phyloP scores from a whole-genome alignment of 2,113 vertebrate genomes.

The Platysteira castanea region DNA sequence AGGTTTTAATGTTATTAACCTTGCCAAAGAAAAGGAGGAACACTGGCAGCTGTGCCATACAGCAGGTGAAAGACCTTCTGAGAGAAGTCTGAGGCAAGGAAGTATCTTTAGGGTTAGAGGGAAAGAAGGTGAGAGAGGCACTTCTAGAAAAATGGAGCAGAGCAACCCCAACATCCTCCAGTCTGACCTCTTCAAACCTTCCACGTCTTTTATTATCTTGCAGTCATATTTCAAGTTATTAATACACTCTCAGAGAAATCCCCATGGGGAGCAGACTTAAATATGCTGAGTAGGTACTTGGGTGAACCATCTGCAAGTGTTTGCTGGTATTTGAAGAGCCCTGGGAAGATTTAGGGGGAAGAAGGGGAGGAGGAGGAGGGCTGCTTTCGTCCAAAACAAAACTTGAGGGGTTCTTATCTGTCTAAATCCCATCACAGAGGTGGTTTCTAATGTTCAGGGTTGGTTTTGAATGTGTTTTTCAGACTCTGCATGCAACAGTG shows the following conservation, averaged over 20 bases:
- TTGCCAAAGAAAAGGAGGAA: not conserved
- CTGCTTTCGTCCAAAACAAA: not conserved
- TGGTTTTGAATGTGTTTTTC: conserved; percentile 33
- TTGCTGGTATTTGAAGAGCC: not conserved
- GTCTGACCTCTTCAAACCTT: not conserved
- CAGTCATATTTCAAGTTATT: not conserved
- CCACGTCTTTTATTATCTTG: not conserved
- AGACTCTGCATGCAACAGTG: conserved; percentile 96
- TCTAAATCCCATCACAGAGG: not conserved
- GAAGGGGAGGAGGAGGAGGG: not conserved
- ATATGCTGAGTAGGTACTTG: not conserved
- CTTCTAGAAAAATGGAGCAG: not conserved
- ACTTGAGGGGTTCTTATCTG: not conserved
- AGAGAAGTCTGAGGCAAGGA: not conserved
- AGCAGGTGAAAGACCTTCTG: not conserved
- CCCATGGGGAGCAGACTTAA: not conserved
- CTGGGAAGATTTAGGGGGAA: not conserved
- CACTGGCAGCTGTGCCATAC: not conserved
- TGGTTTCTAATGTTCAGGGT: not conserved
- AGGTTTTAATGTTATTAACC: not conserved
- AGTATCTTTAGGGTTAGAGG: not conserved
- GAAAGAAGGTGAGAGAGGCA: not conserved
- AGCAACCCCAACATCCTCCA: not conserved
- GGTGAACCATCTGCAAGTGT: not conserved
- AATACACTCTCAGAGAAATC: not conserved